A percentile compares a stretch with the other conserved stretches of the same genome.
Evolutionary conservation across 2,113 vertebrate species (phyloP).

Genomic region (Indri indri): DNA sequence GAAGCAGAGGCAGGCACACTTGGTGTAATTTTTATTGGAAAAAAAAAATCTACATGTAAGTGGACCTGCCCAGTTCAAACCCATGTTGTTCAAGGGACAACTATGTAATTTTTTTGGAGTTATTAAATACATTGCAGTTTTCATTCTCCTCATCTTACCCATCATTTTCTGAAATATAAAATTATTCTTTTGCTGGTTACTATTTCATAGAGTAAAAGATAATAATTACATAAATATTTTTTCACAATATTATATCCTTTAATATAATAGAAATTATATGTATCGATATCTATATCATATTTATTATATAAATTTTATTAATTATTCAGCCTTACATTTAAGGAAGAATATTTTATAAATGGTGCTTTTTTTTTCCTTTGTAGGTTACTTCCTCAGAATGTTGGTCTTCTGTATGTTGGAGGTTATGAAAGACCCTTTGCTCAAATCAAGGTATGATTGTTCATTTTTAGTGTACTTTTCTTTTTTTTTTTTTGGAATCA

Average conservation of each 20-base stretch:
- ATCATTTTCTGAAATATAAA: constrained; percentile 35
- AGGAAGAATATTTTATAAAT: constrained; percentile 73
- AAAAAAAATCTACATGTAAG: background rate
- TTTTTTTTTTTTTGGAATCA: background rate
- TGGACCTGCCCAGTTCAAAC: background rate
- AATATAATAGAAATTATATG: background rate
- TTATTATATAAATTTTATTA: constrained; percentile 11
- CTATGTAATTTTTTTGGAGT: constrained; percentile 42
- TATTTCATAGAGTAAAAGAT: background rate
- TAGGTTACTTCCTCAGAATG: constrained; percentile 94
- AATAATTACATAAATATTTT: constrained; percentile 37
- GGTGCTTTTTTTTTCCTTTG: constrained; percentile 67
- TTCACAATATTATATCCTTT: background rate
- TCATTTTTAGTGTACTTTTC: constrained; percentile 33
- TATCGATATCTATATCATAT: background rate
- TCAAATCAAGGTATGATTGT: constrained; percentile 94
- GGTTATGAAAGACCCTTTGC: constrained; percentile 97
- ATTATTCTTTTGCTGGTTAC: constrained; percentile 56
- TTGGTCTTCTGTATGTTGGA: constrained; percentile 97
- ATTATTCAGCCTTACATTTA: background rate
- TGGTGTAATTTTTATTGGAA: background rate
- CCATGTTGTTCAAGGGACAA: background rate
- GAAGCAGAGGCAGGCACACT: background rate
- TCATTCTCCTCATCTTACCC: constrained; percentile 39
- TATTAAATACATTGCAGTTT: constrained; percentile 45